Conservation (phyloP, 2,113 vertebrate species). For the Platysternon megacephalum region DNA sequence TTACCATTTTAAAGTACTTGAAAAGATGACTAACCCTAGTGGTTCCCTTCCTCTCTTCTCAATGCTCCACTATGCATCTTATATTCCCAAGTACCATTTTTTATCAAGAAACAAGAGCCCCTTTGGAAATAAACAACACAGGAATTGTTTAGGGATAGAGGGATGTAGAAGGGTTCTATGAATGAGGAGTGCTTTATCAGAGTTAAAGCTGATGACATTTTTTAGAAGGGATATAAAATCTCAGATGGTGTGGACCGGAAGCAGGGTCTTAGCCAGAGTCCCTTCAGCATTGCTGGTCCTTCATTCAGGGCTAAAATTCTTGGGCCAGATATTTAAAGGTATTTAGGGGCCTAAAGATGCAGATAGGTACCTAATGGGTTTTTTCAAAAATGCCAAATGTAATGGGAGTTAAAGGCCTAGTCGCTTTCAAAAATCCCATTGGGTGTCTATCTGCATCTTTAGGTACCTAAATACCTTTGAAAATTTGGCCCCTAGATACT, state of each 20-base stretch:
- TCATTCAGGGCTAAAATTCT: background rate
- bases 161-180: background rate
- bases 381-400: background rate
- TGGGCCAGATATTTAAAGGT: background rate
- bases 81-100: background rate
- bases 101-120: background rate
- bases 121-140: background rate
- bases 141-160: background rate
- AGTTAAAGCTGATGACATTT: background rate
- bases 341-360: background rate
- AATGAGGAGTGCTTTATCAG: background rate
- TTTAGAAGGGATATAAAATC: background rate
- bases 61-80: background rate
- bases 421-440: background rate
- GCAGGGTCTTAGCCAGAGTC: too few species aligned
- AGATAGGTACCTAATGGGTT: background rate
- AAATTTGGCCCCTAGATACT: background rate
- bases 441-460: background rate
- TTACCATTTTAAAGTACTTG: background rate
- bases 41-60: background rate
- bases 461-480: background rate
- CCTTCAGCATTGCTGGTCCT: background rate
- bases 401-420: background rate
- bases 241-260: background rate
- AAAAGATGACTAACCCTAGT: rapidly evolving